These are phyloP conservation scores for Neoitamus cyanurus DNA, from an alignment of 2,888 invertebrate genomes.

Conservation along the genomic window DNA sequence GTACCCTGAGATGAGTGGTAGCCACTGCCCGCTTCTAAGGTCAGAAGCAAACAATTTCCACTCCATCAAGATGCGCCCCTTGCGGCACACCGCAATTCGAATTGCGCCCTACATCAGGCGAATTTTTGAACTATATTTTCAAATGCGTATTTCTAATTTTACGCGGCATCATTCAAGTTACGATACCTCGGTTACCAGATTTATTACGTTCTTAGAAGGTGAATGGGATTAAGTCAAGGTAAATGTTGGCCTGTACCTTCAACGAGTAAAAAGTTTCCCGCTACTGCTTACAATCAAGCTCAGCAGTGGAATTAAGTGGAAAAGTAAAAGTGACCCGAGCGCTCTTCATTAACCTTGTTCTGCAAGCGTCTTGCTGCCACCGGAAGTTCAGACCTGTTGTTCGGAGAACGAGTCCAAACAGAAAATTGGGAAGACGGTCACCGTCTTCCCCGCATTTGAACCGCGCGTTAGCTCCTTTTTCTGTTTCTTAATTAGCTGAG, in stretches of 20 bases:
- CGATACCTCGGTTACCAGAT: not conserved
- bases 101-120: not conserved
- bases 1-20: too few relatives aligned
- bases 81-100: not conserved
- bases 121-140: not conserved
- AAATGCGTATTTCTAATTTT: not conserved
- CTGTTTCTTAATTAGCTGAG: not conserved
- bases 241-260: not conserved
- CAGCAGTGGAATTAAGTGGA: not conserved
- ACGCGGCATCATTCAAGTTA: not conserved
- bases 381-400: not conserved
- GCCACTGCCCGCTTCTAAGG: not conserved
- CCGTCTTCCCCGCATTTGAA: not conserved
- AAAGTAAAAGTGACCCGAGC: slow-evolving; percentile 32
- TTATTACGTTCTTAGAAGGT: slow-evolving; percentile 2
- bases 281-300: not conserved
- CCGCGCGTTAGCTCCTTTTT: not conserved
- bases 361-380: not conserved
- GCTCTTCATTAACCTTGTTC: slow-evolving; percentile 17
- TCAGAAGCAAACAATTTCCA: not conserved
- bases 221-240: slow-evolving; percentile 31
- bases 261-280: not conserved
- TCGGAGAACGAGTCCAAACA: not conserved
- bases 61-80: not conserved
- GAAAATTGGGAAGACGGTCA: not conserved